Evolutionary conservation across 2,888 invertebrate species (phyloP), one percentile per base, ranked within the genome.

Genomic region (Mythimna albipuncta): DNA sequence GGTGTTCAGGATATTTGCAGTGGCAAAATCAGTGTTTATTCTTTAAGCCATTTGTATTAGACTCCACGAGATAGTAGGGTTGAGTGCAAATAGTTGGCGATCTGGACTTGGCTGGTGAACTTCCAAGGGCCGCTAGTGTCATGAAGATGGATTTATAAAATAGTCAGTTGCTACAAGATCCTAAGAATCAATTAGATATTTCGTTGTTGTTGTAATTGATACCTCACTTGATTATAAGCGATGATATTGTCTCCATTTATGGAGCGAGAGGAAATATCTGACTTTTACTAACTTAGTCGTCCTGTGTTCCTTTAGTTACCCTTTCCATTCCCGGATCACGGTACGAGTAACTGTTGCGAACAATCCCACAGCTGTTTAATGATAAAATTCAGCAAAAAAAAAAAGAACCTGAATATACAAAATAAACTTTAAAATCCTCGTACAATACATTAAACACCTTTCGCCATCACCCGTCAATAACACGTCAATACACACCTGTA

Each of bases 1-100:
- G 11, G 50, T 19, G 44, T 26, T 50, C 47, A 35, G 55, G 38
- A 44, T 47, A 66, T 44, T 9, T 66, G 10, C 1, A 19, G 21
- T 71, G 71, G 64, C 64, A 77, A 79, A 64, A 19, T 21, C 35
- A 26, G 44, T 69, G 62, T 41, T 50, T 79, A 58, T 47, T 10
- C 19, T n/a, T 32, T 11, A 38, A 19, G 26, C 4, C 6, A 54
- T 68, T 64, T 26, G 19, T 35, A 54, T 26, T 13, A 62, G 32
- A 74, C 63, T 50, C 73, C n/a, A 67, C 50, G 19, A 9, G 7
- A 64, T 32, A 32, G 41, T 44, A 35, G 35, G 21, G 47, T 35
- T n/a, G 32, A 21, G 1, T 26, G 44, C 3, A 35, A 55, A 63
- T 63, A 35, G 7, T 26, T 57, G n/a, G 13, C 2, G 19, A 70